Conservation (phyloP, 2,113 vertebrate species). For the Podiceps cristatus region DNA sequence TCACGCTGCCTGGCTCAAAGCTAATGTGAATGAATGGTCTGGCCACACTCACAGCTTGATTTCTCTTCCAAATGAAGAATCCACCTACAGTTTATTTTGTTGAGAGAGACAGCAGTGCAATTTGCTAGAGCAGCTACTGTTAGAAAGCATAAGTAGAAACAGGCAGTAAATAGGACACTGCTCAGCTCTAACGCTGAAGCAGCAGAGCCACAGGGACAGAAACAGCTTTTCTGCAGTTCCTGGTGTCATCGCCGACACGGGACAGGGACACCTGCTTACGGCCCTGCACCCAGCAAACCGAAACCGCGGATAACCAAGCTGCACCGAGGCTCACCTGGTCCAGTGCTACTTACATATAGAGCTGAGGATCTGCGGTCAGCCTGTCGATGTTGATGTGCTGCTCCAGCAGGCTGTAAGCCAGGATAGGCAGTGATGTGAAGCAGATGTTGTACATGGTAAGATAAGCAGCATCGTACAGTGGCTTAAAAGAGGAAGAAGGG, state of each 20-base stretch:
- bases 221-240: background rate
- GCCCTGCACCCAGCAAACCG: background rate
- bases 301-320: fast-evolving
- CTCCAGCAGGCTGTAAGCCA: conserved; percentile 96
- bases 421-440: conserved; percentile 97
- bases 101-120: background rate
- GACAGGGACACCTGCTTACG: fast-evolving
- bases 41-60: background rate
- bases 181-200: background rate
- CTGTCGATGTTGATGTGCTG: conserved; percentile 91
- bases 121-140: background rate
- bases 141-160: background rate
- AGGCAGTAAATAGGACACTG: background rate
- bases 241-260: fast-evolving
- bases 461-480: conserved; percentile 97
- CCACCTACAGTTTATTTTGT: background rate
- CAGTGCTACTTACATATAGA: conserved; percentile 79
- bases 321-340: background rate
- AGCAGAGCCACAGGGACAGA: background rate
- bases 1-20: background rate
- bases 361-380: conserved; percentile 79
- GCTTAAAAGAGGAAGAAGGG: conserved; percentile 75
- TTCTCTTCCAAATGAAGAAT: background rate
- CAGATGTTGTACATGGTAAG: conserved; percentile 99
- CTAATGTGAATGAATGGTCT: background rate